Base-by-base conservation (phyloP, 2,888 invertebrate species). In the Amiota communis region DNA sequence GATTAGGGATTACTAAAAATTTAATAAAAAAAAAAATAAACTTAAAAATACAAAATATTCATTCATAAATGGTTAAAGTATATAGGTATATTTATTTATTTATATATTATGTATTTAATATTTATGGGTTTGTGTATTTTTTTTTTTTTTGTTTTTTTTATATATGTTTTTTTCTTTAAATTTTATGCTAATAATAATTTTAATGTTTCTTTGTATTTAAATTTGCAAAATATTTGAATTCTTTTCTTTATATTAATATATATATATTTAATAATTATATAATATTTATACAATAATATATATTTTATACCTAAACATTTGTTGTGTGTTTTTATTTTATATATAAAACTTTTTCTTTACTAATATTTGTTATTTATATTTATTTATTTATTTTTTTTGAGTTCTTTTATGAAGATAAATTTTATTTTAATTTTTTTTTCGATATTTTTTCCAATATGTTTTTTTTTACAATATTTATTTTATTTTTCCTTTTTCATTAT, bases 401-500 rank as follows among this genome's bases (percentile, higher is more conserved):
- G 23, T 56, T 56, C 9, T 53, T 69, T 56, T 69, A 56, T 56
- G 69, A 56, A 56, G 36, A 56, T 46, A 8, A 36, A 69, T 64
- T 56, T 56, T 69, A 56, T 36, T 36, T 46, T 23, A 67, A 12
- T 78, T n/a, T n/a, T n/a, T 76, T 73, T 56, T 67, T 74, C 68
- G 70, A 11, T 64, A 3, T 46, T 9, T 56, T 59, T 74, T n/a
- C n/a, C n/a, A n/a, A n/a, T n/a, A n/a, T 23, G 23, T 2, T 70
- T 67, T 17, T 70, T 73, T 73, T 72, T 74, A 70, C 71, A 69
- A 59, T 67, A n/a, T 72, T 70, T 57, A 74, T 74, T 59, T 80
- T 74, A 77, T 79, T 75, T 75, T 79, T 74, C 74, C 75, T 76
- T 73, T 56, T 67, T 74, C 68, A 70, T 20, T 64, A 3, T 46